Evolutionary conservation across 64 coral and sea anemone genomes (phyloP).

Genomic region (Montipora sp.): DNA sequence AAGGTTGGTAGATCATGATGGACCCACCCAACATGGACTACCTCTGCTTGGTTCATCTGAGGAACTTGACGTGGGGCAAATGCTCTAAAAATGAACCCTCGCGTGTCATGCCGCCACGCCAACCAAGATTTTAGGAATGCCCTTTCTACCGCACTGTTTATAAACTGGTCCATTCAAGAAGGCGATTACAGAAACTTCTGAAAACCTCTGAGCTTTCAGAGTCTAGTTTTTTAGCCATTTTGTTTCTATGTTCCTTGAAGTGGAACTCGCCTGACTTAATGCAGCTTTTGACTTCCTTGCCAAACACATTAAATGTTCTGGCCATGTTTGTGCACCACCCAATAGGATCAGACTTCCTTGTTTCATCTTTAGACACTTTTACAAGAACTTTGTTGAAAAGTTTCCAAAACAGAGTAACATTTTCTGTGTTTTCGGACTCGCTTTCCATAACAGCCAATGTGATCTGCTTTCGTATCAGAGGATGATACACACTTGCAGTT

Average conservation of each 20-base stretch:
- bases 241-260: conserved; percentile 21
- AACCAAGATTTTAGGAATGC: too few species aligned
- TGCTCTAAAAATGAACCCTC: too few species aligned
- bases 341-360: conserved; percentile 15
- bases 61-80: too few species aligned
- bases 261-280: too few species aligned
- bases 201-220: conserved; percentile 28
- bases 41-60: too few species aligned
- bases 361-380: not conserved
- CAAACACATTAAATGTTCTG: not conserved
- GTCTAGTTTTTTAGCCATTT: conserved; percentile 16
- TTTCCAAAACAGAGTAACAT: conserved; percentile 17
- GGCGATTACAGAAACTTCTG: conserved; percentile 50
- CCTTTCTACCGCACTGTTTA: not conserved
- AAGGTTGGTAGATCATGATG: too few species aligned
- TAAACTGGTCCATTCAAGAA: conserved; percentile 23
- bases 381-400: conserved; percentile 43
- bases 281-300: too few species aligned
- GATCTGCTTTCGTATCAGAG: conserved; percentile 5
- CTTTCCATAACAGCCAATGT: conserved; percentile 24
- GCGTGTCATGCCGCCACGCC: too few species aligned
- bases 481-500: conserved; percentile 41
- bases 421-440: not conserved
- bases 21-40: too few species aligned
- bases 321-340: conserved; percentile 55